Conservation (phyloP, 2,888 invertebrate species). For the Brachypterus glaber region DNA sequence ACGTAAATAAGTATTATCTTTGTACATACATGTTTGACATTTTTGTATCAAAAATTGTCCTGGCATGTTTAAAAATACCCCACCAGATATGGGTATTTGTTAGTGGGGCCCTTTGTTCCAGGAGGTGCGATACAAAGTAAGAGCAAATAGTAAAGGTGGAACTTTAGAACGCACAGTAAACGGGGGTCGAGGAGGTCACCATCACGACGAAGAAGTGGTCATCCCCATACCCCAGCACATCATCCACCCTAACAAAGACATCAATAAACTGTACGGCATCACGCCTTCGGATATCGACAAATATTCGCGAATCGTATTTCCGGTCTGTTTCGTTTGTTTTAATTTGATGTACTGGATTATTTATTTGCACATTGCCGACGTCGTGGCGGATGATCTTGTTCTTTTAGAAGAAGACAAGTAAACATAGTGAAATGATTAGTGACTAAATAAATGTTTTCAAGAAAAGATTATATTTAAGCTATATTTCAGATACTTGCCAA, state of each 20-base stretch:
- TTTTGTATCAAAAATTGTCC: not conserved
- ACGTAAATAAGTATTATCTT: too few relatives aligned
- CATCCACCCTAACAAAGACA: constrained; percentile 83
- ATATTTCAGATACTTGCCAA: too few relatives aligned
- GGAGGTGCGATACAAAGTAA: constrained; percentile 93
- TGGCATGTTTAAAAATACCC: not conserved
- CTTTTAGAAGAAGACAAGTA: constrained; percentile 63
- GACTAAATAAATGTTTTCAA: too few relatives aligned
- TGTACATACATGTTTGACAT: too few relatives aligned
- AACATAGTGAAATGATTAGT: too few relatives aligned
- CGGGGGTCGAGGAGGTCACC: constrained; percentile 57
- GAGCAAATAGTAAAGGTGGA: constrained; percentile 87
- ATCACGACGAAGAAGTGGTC: constrained; percentile 55
- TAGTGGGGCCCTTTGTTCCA: constrained; percentile 59
- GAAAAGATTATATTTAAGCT: too few relatives aligned
- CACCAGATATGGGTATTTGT: constrained; percentile 50
- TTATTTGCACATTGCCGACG: constrained; percentile 91
- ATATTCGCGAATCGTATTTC: constrained; percentile 96
- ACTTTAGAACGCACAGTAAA: constrained; percentile 87
- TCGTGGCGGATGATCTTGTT: constrained; percentile 88
- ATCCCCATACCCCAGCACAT: constrained; percentile 65
- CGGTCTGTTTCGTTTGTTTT: constrained; percentile 97
- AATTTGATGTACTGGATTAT: constrained; percentile 98
- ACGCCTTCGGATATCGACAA: constrained; percentile 98
- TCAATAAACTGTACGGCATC: constrained; percentile 84